phyloP scores from a whole-genome alignment of 2,888 invertebrate genomes.

The Apamea monoglypha region DNA sequence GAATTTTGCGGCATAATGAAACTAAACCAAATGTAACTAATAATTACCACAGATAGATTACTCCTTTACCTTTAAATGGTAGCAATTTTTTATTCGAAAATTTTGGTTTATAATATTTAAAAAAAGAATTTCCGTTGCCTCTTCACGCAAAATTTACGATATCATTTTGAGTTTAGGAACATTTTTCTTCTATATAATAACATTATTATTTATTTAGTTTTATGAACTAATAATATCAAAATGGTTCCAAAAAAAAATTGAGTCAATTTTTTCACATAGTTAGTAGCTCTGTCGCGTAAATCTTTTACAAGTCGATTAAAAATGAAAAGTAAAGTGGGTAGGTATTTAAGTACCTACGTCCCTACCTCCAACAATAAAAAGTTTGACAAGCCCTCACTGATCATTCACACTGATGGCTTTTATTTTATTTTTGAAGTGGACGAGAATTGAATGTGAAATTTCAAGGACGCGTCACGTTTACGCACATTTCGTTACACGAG shows the following conservation, averaged over 20 bases:
- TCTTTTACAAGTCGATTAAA: neutral
- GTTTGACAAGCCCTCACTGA: neutral
- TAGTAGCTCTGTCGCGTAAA: too few relatives aligned
- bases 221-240: too few relatives aligned
- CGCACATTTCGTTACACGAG: too few relatives aligned
- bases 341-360: neutral
- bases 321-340: neutral
- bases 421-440: neutral
- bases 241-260: too few relatives aligned
- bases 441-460: too few relatives aligned
- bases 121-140: neutral
- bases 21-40: neutral
- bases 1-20: neutral
- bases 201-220: too few relatives aligned
- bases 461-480: too few relatives aligned
- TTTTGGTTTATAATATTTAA: too few relatives aligned
- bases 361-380: neutral
- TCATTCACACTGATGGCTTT: neutral
- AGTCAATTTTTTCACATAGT: too few relatives aligned
- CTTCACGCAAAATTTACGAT: neutral
- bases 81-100: neutral
- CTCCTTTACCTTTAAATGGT: neutral
- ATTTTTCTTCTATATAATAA: neutral
- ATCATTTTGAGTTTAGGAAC: neutral
- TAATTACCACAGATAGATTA: neutral